Evolutionary conservation across 2,797 vertebrate species (phyloP).

Genomic region (Phoxinus dragarum): DNA sequence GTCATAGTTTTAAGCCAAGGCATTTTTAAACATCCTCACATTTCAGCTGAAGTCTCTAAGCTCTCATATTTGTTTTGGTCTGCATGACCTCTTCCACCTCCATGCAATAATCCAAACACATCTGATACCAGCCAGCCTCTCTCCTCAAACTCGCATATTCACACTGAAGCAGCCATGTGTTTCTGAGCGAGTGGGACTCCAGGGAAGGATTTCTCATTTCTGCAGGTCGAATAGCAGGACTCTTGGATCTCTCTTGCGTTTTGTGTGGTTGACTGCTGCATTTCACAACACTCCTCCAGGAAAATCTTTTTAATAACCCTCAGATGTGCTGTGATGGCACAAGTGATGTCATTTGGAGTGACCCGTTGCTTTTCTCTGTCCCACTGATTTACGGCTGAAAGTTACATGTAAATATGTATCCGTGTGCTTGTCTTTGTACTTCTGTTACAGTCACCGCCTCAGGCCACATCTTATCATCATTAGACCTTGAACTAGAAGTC

Average conservation of each 20-base stretch:
- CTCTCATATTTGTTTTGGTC: constrained; percentile 40
- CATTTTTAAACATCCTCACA: constrained; percentile 37
- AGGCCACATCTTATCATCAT: constrained; percentile 1
- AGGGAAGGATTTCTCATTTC: constrained; percentile 52
- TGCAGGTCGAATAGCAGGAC: constrained; percentile 29
- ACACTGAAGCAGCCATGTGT: constrained; percentile 18
- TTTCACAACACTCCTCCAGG: constrained; percentile 63
- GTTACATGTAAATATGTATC: neutral
- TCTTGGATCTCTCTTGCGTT: constrained; percentile 58
- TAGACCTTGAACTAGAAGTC: constrained; percentile 20
- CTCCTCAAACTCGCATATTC: constrained; percentile 9
- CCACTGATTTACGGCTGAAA: neutral
- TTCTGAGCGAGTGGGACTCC: constrained; percentile 21
- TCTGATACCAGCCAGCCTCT: constrained; percentile 28
- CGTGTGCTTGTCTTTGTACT: constrained; percentile 18
- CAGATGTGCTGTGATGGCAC: constrained; percentile 63
- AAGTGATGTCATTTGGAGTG: constrained; percentile 62
- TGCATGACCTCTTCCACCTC: constrained; percentile 13
- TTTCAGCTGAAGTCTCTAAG: constrained; percentile 24
- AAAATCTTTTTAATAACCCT: constrained; percentile 63
- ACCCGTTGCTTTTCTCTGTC: constrained; percentile 39
- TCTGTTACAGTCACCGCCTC: neutral
- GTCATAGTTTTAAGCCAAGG: constrained; percentile 36
- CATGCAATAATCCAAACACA: constrained; percentile 40
- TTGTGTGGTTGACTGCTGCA: constrained; percentile 55